Percentiles rank a stretch among this genome's conserved stretches.
Evolutionary conservation across 2,797 vertebrate species (phyloP).

Genomic region (Danio choprae): DNA sequence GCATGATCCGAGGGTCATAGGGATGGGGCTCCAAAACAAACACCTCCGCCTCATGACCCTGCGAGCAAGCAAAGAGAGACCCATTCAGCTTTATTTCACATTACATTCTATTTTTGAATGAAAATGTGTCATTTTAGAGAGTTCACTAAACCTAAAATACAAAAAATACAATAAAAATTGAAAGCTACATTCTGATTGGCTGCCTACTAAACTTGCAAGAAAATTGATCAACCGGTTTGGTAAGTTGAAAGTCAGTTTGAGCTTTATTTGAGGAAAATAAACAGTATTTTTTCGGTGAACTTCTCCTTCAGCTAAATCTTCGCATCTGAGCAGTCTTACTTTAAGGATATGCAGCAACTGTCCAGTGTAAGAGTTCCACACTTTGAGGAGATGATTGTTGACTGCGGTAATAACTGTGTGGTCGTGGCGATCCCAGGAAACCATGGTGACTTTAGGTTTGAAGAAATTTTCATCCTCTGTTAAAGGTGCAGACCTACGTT

Average conservation of each 20-base stretch:
- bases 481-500: conserved; percentile 71
- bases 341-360: conserved; percentile 92
- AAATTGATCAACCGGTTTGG: neutral
- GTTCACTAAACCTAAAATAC: neutral
- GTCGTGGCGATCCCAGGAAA: conserved; percentile 96
- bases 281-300: neutral
- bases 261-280: neutral
- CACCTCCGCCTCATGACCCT: conserved; percentile 96
- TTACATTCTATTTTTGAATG: neutral
- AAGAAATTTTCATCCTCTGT: conserved; percentile 90
- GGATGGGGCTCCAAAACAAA: conserved; percentile 97
- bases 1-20: conserved; percentile 92
- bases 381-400: conserved; percentile 96
- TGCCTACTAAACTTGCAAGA: no score
- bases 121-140: neutral
- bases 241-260: neutral
- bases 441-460: conserved; percentile 98
- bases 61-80: conserved; percentile 29
- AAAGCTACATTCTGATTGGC: no score
- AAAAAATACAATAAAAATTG: no score
- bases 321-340: conserved; percentile 73
- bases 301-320: neutral
- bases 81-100: neutral
- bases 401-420: conserved; percentile 93
- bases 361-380: conserved; percentile 94